Conservation (phyloP, 2,113 vertebrate genomes). For the Phoenicopterus ruber region DNA sequence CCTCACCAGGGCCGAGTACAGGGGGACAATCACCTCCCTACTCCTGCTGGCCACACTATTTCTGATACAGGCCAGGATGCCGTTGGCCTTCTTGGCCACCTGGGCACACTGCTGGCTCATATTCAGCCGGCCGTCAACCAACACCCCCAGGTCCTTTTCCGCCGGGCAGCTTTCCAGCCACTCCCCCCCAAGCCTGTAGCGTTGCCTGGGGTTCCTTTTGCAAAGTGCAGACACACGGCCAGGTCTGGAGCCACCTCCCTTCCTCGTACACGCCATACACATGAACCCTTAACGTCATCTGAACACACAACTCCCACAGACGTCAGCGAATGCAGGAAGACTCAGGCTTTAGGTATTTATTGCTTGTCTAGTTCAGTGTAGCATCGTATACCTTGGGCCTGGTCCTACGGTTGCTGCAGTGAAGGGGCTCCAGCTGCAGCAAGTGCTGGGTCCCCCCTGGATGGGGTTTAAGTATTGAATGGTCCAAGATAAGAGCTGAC, state of each 20-base stretch:
- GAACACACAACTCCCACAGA: neutral
- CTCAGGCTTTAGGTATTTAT: constrained; percentile 19
- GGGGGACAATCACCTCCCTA: no score
- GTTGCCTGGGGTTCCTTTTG: no score
- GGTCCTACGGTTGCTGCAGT: neutral
- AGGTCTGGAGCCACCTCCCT: neutral
- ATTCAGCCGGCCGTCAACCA: no score
- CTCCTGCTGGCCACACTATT: no score
- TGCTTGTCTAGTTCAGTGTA: neutral
- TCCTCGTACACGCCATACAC: neutral
- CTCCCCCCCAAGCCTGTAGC: no score
- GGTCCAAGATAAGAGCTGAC: neutral
- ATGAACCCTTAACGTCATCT: neutral
- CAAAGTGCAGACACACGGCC: neutral
- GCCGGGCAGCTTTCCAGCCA: no score
- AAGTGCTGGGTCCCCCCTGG: neutral
- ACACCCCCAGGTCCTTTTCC: no score
- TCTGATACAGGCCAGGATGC: no score
- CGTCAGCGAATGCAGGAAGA: neutral
- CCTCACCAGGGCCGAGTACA: no score
- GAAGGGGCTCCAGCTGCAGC: neutral
- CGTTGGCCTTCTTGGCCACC: no score
- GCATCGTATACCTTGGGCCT: neutral
- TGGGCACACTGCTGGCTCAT: no score
- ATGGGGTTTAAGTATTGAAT: neutral